phyloP scores from a whole-genome alignment of 2,888 invertebrate species.

The Merodon equestris region DNA sequence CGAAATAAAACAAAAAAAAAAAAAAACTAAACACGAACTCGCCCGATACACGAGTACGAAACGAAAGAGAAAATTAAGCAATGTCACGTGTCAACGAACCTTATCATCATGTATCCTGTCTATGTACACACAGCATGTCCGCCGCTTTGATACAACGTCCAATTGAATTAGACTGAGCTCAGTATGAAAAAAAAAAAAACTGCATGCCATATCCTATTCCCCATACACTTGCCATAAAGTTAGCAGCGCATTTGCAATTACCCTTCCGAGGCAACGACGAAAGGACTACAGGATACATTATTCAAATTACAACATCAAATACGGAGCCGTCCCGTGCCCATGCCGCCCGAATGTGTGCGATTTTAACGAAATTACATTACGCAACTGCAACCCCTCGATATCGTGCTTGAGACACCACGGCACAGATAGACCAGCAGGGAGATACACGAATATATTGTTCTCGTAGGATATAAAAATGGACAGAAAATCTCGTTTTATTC shows the following conservation, averaged over 20 bases:
- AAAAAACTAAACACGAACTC: conserved; percentile 1
- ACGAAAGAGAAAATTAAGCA: conserved; percentile 61
- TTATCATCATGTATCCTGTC: conserved; percentile 31
- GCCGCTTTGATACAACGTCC: conserved; percentile 61
- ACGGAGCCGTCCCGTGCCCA: background rate
- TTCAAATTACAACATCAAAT: conserved; percentile 59
- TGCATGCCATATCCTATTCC: conserved; percentile 10
- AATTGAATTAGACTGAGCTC: conserved; percentile 63
- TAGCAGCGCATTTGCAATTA: conserved; percentile 63
- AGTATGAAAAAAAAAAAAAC: conserved; percentile 24
- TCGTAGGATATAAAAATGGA: conserved; percentile 36
- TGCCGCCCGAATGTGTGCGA: conserved; percentile 27
- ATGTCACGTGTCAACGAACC: conserved; percentile 64
- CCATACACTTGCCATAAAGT: conserved; percentile 20
- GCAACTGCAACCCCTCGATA: background rate
- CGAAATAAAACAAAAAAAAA: background rate
- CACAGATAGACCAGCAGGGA: conserved; percentile 9
- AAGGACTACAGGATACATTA: conserved; percentile 49
- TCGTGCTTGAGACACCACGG: no score
- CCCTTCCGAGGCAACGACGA: conserved; percentile 45
- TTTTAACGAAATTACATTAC: conserved; percentile 65
- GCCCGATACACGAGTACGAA: conserved; percentile 31
- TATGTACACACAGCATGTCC: conserved; percentile 38
- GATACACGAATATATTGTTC: no score
- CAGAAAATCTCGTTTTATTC: conserved; percentile 23